phyloP scores from a whole-genome alignment of 64 coral and sea anemone species.

The Acropora yongei region DNA sequence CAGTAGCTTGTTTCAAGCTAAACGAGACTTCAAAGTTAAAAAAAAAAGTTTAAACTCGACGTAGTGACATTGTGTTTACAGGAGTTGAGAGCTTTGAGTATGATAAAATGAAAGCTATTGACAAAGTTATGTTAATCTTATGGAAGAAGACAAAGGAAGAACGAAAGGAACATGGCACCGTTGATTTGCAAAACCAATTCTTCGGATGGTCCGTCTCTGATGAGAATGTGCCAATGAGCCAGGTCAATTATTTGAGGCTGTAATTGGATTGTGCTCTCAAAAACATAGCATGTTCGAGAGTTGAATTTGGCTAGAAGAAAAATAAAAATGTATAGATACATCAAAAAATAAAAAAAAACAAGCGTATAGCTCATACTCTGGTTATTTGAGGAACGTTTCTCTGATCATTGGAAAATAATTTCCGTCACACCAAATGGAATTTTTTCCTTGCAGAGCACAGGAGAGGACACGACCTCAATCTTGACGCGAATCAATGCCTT shows the following conservation, averaged over 20 bases:
- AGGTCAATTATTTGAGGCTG: too few species aligned
- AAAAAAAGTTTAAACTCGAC: background rate
- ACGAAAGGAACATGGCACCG: background rate
- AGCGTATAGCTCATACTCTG: background rate
- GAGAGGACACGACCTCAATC: constrained; percentile 60
- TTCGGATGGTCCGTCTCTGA: background rate
- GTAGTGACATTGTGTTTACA: background rate
- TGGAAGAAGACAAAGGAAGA: background rate
- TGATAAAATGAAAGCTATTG: background rate
- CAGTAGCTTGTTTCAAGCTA: background rate
- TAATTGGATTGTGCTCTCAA: too few species aligned
- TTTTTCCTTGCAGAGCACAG: constrained; percentile 9
- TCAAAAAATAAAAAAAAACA: too few species aligned
- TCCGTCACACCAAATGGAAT: background rate
- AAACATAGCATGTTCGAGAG: too few species aligned
- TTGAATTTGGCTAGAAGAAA: background rate
- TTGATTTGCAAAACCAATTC: background rate
- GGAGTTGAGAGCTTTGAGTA: constrained; percentile 7
- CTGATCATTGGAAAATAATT: background rate
- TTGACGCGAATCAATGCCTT: constrained; percentile 67
- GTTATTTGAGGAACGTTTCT: constrained; percentile 3
- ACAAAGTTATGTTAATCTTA: background rate
- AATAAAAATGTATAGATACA: background rate
- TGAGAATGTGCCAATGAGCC: too few species aligned
- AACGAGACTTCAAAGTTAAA: background rate